Conservation (phyloP, 2,888 invertebrate species). For the Mongoloraphidia duomilia region DNA sequence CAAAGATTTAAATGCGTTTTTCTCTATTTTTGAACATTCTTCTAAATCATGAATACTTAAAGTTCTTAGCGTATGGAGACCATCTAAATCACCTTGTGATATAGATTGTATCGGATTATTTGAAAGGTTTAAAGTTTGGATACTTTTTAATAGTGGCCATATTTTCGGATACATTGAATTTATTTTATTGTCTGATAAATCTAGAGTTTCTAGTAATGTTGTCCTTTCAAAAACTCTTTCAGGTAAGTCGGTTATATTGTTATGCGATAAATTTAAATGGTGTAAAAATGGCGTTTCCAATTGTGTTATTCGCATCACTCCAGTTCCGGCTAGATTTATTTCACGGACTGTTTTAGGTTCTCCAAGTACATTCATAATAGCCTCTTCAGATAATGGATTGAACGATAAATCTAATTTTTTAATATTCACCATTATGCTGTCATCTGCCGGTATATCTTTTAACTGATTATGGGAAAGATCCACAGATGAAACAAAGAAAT, state of each 20-base stretch:
- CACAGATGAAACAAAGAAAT: constrained; percentile 65
- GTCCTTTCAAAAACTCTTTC: constrained; percentile 61
- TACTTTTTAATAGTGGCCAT: constrained; percentile 54
- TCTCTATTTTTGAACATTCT: constrained; percentile 64
- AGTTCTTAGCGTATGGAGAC: constrained; percentile 47
- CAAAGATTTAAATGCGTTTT: constrained; percentile 60
- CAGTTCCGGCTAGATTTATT: constrained; percentile 68
- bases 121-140: constrained; percentile 65
- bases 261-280: constrained; percentile 61
- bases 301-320: constrained; percentile 49
- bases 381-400: constrained; percentile 63
- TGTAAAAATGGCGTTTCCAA: constrained; percentile 77
- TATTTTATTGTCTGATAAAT: constrained; percentile 60
- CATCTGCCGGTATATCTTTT: constrained; percentile 65
- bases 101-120: constrained; percentile 67
- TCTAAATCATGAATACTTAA: constrained; percentile 52
- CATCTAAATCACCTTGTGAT: constrained; percentile 61
- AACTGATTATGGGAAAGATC: constrained; percentile 68
- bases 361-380: constrained; percentile 60
- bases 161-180: constrained; percentile 44
- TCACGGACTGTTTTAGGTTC: constrained; percentile 79
- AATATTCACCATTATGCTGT: constrained; percentile 74
- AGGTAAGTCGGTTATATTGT: constrained; percentile 50
- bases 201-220: constrained; percentile 61
- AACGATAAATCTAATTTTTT: constrained; percentile 74